Conservation (phyloP, 2,797 vertebrate species). For the Halcyon smyrnensis region DNA sequence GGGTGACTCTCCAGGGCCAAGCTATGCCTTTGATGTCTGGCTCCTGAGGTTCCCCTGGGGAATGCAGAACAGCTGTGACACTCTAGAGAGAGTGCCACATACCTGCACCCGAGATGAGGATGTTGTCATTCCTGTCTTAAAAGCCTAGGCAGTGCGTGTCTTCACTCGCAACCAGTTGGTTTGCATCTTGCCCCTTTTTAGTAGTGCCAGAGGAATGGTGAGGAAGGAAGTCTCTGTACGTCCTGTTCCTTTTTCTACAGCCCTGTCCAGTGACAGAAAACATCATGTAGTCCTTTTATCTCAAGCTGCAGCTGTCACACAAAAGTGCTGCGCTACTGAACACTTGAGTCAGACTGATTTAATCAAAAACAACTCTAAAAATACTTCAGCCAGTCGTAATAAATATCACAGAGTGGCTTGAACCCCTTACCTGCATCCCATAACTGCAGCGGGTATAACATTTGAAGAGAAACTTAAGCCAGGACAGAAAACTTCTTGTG, state of each 20-base stretch:
- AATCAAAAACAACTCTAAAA: background rate
- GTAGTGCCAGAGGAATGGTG: slow-evolving; percentile 59
- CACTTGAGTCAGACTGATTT: background rate
- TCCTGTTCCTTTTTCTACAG: slow-evolving; percentile 49
- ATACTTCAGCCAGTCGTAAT: background rate
- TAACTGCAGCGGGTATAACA: background rate
- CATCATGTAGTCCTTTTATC: background rate
- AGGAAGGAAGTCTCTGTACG: slow-evolving; percentile 61
- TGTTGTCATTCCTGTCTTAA: slow-evolving; percentile 58
- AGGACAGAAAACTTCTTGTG: background rate
- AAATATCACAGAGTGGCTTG: background rate
- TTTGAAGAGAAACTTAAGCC: background rate
- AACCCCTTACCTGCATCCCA: background rate
- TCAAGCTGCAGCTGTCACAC: background rate
- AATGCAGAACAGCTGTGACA: slow-evolving; percentile 61
- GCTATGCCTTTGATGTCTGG: slow-evolving; percentile 49
- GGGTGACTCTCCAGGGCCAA: background rate
- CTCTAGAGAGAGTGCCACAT: slow-evolving; percentile 18
- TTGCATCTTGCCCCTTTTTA: slow-evolving; percentile 37
- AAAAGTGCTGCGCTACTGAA: background rate
- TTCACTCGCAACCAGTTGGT: background rate
- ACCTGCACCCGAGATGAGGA: background rate
- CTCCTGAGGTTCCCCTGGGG: background rate
- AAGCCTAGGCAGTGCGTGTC: background rate
- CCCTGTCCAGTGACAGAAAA: background rate